Evolutionary conservation across 2,888 invertebrate genomes (phyloP).

Genomic region (Drosophila koepferae): DNA sequence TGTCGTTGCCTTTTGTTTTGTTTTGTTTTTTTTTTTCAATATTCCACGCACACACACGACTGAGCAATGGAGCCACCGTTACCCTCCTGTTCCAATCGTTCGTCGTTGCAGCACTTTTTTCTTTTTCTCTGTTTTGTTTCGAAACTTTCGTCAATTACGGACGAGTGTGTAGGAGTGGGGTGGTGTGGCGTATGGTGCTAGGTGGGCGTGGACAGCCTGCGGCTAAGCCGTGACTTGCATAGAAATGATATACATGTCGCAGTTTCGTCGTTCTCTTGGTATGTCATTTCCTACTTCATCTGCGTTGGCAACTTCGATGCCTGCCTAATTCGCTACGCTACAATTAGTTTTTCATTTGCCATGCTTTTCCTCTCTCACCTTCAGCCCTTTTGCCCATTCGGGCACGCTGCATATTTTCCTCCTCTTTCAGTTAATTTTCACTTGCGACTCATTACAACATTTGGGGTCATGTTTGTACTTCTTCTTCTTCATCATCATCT

Average conservation of each 20-base stretch:
- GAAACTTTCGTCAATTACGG: conserved; percentile 73
- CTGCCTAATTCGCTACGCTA: conserved; percentile 75
- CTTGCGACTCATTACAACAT: conserved; percentile 49
- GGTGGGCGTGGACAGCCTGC: conserved; percentile 24
- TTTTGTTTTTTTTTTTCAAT: conserved; percentile 43
- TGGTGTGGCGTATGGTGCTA: not conserved
- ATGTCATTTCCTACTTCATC: conserved; percentile 18
- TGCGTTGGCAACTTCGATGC: conserved; percentile 54
- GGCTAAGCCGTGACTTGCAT: conserved; percentile 74
- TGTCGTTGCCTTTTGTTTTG: conserved; percentile 42
- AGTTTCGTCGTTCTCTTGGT: conserved; percentile 8
- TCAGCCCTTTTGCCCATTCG: not conserved
- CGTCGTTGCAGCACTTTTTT: conserved; percentile 49
- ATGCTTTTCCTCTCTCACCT: conserved; percentile 33
- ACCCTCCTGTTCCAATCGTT: not conserved
- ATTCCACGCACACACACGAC: conserved; percentile 69
- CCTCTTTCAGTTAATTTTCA: conserved; percentile 56
- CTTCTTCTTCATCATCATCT: not conserved
- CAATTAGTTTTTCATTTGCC: conserved; percentile 79
- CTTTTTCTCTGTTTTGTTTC: conserved; percentile 14
- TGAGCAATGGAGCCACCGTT: not conserved
- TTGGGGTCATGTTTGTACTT: conserved; percentile 26
- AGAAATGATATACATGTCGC: conserved; percentile 49
- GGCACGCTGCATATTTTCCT: not conserved
- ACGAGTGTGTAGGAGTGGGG: not conserved